Evolutionary conservation across 2,797 vertebrate species (phyloP).

Genomic region (Rhinella marina): DNA sequence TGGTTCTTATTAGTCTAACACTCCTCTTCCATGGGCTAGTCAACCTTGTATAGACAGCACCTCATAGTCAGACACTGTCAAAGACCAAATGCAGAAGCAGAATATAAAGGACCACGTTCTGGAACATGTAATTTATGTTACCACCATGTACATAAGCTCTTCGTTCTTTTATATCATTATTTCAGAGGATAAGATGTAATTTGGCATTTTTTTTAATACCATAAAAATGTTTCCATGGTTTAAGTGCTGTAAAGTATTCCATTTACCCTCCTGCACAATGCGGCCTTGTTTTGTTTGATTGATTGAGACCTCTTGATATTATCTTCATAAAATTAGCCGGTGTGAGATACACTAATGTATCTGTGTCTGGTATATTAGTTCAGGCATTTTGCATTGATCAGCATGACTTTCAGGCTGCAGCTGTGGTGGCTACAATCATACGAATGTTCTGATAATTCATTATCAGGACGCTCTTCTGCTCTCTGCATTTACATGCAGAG

Average conservation of each 20-base stretch:
- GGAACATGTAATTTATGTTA: neutral
- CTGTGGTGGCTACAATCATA: slow-evolving; percentile 16
- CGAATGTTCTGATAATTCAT: slow-evolving; percentile 19
- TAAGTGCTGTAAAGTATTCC: neutral
- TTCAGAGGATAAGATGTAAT: neutral
- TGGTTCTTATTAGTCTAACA: too few species aligned
- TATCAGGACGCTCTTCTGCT: slow-evolving; percentile 55
- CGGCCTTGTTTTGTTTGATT: neutral
- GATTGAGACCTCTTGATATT: slow-evolving; percentile 24
- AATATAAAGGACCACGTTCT: neutral
- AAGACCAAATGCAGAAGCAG: neutral
- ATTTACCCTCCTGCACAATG: neutral
- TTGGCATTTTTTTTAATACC: neutral
- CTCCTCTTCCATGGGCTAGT: neutral
- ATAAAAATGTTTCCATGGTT: neutral
- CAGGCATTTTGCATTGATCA: slow-evolving; percentile 34
- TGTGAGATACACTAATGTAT: slow-evolving; percentile 12
- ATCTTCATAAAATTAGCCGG: neutral
- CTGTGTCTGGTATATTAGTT: slow-evolving; percentile 25
- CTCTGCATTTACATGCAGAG: slow-evolving; percentile 77
- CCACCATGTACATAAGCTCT: neutral
- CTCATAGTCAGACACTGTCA: neutral
- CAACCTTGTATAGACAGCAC: neutral
- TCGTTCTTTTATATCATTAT: neutral
- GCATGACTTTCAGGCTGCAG: slow-evolving; percentile 26